Base-by-base conservation (phyloP, 2,113 vertebrate genomes). In the Hippocampus mohnikei region DNA sequence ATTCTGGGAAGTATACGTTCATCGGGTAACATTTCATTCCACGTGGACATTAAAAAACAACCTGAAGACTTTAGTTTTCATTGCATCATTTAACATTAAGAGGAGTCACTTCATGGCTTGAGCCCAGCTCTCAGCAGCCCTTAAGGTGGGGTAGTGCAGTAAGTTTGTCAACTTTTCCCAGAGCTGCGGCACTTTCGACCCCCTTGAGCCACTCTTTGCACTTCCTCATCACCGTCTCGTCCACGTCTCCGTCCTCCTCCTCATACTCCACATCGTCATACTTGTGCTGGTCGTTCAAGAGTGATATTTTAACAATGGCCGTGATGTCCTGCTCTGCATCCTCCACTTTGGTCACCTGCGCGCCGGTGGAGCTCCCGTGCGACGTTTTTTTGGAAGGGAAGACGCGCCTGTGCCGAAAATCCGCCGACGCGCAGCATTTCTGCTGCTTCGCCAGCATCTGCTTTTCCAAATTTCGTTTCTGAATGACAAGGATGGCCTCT, bases 121-220 rank as follows among this genome's bases (percentile, higher is more conserved):
- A 29, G 27, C 77, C 53, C 46, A 18, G 23, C 59, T 58, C 29
- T 62, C 82, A 92, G 84, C 91, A 92, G 33, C 93, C 85, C 85
- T 94, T 91, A 63, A 96, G 85, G 83, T 94, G 94, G 50, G 95
- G 94, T 71, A 94, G 91, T 8, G 92, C 67, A 46, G 91, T 90
- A 86, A 94, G 88, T 87, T 92, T 91, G 13, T 93, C 92, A 0
- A 91, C 83, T 75, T 91, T 92, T 16, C 90, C 92, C 52, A 93
- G 84, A 2, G 93, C 91, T 0, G 94, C 87, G 1, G 95, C 95
- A 12, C 89, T 93, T 79, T 97, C 95, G 15, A 97, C 95, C 1
- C 95, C 96, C 23, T 94, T 94, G 50, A 97, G 92, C 95, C 96
- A 98, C 85, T 96, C 95, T 66, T 93, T 94, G 77, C 96, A 97